A percentile compares a stretch with the other conserved stretches of the same genome.
phyloP scores from a whole-genome alignment of 2,797 vertebrate genomes.

The Poeciliopsis gracilis region DNA sequence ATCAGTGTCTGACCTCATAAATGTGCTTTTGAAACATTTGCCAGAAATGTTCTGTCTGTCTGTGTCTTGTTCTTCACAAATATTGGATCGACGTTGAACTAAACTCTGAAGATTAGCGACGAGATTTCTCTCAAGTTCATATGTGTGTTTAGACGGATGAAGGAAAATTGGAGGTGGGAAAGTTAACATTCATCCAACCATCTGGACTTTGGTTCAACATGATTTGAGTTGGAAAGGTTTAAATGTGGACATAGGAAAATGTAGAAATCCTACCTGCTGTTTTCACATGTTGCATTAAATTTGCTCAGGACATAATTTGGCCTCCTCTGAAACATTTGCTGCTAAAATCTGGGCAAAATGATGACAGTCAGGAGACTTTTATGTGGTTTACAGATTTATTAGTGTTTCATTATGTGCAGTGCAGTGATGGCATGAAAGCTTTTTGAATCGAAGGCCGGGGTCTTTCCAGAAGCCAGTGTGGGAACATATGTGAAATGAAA shows the following conservation, averaged over 20 bases:
- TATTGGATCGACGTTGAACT: neutral
- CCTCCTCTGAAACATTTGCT: constrained; percentile 4
- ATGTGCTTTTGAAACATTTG: neutral
- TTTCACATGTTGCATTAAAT: neutral
- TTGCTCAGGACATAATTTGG: neutral
- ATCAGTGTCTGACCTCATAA: neutral
- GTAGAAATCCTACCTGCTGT: neutral
- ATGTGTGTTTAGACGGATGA: neutral
- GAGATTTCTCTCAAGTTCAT: neutral
- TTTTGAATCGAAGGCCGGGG: constrained; percentile 29
- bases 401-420: constrained; percentile 17
- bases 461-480: constrained; percentile 33
- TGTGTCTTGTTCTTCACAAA: neutral
- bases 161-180: no score
- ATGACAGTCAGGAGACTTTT: constrained; percentile 13
- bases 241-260: neutral
- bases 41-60: neutral
- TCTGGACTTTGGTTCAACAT: neutral
- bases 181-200: neutral
- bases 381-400: constrained; percentile 39
- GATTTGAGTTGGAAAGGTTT: neutral
- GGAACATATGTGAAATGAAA: constrained; percentile 53
- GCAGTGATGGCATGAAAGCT: constrained; percentile 18
- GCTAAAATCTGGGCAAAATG: neutral
- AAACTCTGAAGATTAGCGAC: neutral